A percentile compares a stretch with the other conserved stretches of the same genome.
Conservation (phyloP, 2,113 vertebrate species). For the Syrrhaptes paradoxus region DNA sequence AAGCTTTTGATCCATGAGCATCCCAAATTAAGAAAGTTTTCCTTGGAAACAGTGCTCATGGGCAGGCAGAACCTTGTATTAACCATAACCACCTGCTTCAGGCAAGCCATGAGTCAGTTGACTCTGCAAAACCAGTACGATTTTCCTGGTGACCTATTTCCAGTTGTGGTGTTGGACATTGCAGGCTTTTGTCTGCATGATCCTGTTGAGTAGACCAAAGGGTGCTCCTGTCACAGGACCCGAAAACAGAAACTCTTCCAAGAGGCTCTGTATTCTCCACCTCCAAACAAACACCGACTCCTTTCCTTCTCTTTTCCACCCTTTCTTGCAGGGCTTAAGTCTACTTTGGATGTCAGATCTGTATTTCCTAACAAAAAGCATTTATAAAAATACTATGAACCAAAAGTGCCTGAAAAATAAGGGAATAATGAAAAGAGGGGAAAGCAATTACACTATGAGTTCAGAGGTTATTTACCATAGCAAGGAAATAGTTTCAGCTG, state of each 20-base stretch:
- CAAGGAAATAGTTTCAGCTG: not conserved
- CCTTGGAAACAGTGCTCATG: not conserved
- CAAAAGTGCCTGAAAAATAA: not conserved
- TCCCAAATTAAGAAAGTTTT: not conserved
- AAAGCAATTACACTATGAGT: not conserved
- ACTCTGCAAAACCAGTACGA: not conserved
- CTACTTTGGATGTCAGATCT: not conserved
- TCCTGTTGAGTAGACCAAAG: not conserved
- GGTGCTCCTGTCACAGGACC: not conserved
- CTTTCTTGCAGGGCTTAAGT: not conserved
- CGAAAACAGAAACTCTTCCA: not conserved
- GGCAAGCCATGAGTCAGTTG: not conserved
- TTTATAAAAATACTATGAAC: not conserved
- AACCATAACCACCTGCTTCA: not conserved
- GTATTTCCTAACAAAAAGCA: not conserved
- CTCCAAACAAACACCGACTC: rapidly evolving
- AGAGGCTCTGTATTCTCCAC: not conserved
- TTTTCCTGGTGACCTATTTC: not conserved
- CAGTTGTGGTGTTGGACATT: not conserved
- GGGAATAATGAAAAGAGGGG: not conserved
- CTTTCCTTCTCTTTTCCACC: not conserved
- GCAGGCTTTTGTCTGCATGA: not conserved
- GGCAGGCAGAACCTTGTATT: not conserved
- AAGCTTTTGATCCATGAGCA: not conserved
- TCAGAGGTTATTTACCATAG: not conserved